Evolutionary conservation across 2,888 invertebrate genomes (phyloP), one percentile per base, ranked within the genome.

Genomic region (Serrognathus titanus): DNA sequence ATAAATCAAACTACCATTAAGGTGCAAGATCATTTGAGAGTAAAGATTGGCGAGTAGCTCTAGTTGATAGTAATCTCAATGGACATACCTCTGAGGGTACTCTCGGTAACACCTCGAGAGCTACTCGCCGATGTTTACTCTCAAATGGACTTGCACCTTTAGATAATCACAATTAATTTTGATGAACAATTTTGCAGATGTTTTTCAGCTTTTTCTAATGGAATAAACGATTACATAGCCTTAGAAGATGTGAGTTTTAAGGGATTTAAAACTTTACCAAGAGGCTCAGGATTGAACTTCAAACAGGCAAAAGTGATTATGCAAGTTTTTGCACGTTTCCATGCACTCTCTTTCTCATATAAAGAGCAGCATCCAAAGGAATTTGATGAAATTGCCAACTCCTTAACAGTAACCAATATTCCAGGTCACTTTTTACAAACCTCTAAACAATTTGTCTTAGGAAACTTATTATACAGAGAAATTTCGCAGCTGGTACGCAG

Each of bases 391-490:
- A 51, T 69, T 0, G 62, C 57, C 2, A 60, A 55, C 2, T 54
- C 40, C 9, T 58, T 77, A 3, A 31, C 24, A 31, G 24, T 31
- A 31, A 31, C 5, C 24, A 6, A 40, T 40, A 7, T 40, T 7
- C 7, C 7, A 12, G 9, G 16, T 16, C 16, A 43, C 12, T 47
- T 24, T 53, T 40, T 5, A 1, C 3, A 37, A 46, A 9, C 11
- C 8, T 47, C 2, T 13, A 36, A 6, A n/a, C 13, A 41, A 43
- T 9, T 43, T 11, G 13, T 43, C 70, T 11, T 48, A 80, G 69
- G 87, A 87, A 72, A 80, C 80, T 0, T 86, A 86, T 63, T 87
- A 84, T 60, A 70, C 79, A 13, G 81, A 83, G 7, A 74, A 79
- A 2, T 69, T 78, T 9, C 79, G 82, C 66, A 70, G 70, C 3